Evolutionary conservation across 2,888 invertebrate genomes (phyloP), one percentile per base, ranked within the genome.

Genomic region (Caenorhabditis zanzibari): DNA sequence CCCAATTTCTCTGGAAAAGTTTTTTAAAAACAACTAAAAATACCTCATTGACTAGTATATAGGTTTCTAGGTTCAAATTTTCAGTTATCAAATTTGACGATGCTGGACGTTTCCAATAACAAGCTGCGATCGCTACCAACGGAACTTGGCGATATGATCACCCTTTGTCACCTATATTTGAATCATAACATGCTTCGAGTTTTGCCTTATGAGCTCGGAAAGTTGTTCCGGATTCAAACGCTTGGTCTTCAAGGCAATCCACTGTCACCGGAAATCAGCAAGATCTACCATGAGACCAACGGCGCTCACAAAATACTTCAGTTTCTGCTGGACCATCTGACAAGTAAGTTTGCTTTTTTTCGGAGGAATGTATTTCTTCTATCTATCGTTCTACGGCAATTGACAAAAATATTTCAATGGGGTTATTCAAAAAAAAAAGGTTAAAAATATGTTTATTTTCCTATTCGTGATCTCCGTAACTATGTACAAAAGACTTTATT

Each of bases 121-220:
- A 97, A 97, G 94, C 94, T 99, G 91, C 95, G 97, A 87, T 96
- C 96, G 93, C 94, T 99, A 93, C 98, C 99, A 86, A 95, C 96
- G 73, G 98, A 99, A 94, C 94, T 99, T 71, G 98, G 99, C 82
- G 98, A 99, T 93, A 95, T 99, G 93, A 96, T 97, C 93, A 95
- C 96, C 93, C 95, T 99, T 92, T 96, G 97, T 94, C 98, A 98
- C 94, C 95, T 99, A 91, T 95, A 96, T 92, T 94, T 99, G 89
- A 96, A 96, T 94, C 95, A 98, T 94, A 99, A 99, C 94, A 95
- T 95, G 93, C 95, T 99, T 90, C 95, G 97, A 88, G 95, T 96
- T 90, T 94, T 99, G 92, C 99, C 99, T 3, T 97, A 96, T 93
- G 98, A 98, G 94, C 94, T 99, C 91, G 99, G 99, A 90, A 97